Base-by-base conservation (phyloP, 2,113 vertebrate genomes). In the Odocoileus hemionus region DNA sequence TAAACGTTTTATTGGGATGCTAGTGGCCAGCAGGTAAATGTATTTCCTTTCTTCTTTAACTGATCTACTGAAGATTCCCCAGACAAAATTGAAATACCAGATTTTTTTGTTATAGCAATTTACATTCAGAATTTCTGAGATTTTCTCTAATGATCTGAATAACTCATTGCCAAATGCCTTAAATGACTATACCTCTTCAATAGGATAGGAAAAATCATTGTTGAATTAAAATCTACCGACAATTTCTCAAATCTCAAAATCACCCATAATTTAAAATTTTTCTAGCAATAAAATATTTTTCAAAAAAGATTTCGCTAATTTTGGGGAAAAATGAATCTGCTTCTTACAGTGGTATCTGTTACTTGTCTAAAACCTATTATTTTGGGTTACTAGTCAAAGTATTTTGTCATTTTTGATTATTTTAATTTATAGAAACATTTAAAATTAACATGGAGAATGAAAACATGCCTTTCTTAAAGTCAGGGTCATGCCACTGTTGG, bases 1-100 rank as follows among this genome's bases (percentile, higher is more conserved):
- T 70, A 61, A 94, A 87, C 0, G 33, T 94, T 97, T 89, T 52
- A 92, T 89, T 57, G 28, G 14, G 45, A 89, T 98, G 60, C 92
- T 55, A 83, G 95, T 67, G 91, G 12, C 5, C 52, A 90, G 86
- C 93, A 47, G 43, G 36, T 96, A 87, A 97, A 92, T 45, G 54
- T 96, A 74, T 57, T 88, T 91, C 11, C 4, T 86, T 82, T 61
- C 15, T 39, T 91, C 33, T 91, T 61, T 6, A 87, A 83, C 2
- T 89, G 6, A 2, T 60, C 3, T 87, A 55, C 30, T 84, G n/a
- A 93, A 92, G 45, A 21, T 58, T 86, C 26, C 1, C 7, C 2
- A 76, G 26, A 83, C 57, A 52, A 8, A 16, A 80, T 64, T 96
- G 43, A 89, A 90, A 87, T 89, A 55, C 39, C 58, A 74, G 4